phyloP scores from a whole-genome alignment of 2,113 vertebrate genomes.

The Syrmaticus mikado region DNA sequence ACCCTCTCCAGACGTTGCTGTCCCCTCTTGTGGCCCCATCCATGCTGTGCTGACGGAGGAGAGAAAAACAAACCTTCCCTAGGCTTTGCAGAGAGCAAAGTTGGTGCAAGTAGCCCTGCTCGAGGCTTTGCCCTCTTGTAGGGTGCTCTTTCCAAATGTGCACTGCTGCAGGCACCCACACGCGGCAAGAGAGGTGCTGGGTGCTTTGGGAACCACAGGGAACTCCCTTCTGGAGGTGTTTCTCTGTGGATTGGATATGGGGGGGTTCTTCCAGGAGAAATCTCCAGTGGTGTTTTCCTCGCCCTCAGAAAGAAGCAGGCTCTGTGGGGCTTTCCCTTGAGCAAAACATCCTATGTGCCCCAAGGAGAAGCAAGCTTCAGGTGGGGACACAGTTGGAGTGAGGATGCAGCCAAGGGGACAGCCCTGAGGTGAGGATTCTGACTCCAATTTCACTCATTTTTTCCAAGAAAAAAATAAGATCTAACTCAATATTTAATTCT shows the following conservation, averaged over 20 bases:
- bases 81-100: background rate
- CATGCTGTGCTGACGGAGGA: background rate
- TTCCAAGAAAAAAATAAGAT: background rate
- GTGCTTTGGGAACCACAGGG: background rate
- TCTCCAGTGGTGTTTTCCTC: background rate
- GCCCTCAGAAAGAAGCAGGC: background rate
- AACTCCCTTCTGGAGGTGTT: background rate
- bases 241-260: background rate
- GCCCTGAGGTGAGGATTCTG: too few relatives aligned
- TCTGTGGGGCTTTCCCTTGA: fast-evolving
- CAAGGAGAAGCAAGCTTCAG: background rate
- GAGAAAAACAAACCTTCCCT: background rate
- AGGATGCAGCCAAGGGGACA: background rate
- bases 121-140: background rate
- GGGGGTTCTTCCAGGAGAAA: background rate
- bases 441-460: background rate
- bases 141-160: background rate
- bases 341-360: background rate
- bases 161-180: background rate
- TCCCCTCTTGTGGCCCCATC: background rate
- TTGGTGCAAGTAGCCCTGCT: background rate
- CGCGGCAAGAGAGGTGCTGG: background rate
- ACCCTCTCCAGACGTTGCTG: background rate
- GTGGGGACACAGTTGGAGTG: background rate
- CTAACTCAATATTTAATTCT: background rate